phyloP scores from a whole-genome alignment of 2,797 vertebrate genomes.

The Pangasius krempfi region DNA sequence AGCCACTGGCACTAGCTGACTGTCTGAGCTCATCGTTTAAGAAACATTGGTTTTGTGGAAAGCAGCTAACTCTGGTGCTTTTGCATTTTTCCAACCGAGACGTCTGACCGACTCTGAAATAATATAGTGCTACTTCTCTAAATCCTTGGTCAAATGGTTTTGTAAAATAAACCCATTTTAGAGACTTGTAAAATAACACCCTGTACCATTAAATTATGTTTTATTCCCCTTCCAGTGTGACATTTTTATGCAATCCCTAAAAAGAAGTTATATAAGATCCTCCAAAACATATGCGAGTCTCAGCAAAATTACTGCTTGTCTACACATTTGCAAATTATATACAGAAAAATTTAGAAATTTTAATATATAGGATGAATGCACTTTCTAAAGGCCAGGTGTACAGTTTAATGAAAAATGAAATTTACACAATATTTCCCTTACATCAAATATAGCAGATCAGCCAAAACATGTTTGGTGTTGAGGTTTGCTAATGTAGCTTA shows the following conservation, averaged over 20 bases:
- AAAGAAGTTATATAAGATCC: not conserved
- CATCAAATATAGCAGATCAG: not conserved
- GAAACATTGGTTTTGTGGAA: slow-evolving; percentile 36
- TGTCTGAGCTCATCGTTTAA: slow-evolving; percentile 45
- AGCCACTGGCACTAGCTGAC: slow-evolving; percentile 13
- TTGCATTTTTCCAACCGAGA: slow-evolving; percentile 16
- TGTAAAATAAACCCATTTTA: slow-evolving; percentile 34
- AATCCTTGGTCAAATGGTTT: slow-evolving; percentile 15
- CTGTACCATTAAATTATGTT: slow-evolving; percentile 24
- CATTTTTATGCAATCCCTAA: slow-evolving; percentile 20
- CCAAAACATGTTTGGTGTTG: not conserved
- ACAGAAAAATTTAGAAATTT: not conserved
- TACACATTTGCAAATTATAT: not conserved
- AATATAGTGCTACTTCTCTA: slow-evolving; percentile 24
- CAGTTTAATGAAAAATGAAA: not conserved
- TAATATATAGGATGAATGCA: not conserved
- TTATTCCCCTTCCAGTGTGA: slow-evolving; percentile 3
- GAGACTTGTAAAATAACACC: not conserved
- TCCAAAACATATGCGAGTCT: not conserved
- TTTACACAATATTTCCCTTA: not conserved
- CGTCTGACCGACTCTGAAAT: slow-evolving; percentile 28
- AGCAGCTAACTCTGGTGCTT: slow-evolving; percentile 15
- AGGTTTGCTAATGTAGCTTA: not conserved
- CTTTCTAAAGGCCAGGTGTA: not conserved
- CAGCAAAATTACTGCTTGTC: not conserved